Conservation (phyloP, 2,113 vertebrate species). For the Cyprinodon variegatus region DNA sequence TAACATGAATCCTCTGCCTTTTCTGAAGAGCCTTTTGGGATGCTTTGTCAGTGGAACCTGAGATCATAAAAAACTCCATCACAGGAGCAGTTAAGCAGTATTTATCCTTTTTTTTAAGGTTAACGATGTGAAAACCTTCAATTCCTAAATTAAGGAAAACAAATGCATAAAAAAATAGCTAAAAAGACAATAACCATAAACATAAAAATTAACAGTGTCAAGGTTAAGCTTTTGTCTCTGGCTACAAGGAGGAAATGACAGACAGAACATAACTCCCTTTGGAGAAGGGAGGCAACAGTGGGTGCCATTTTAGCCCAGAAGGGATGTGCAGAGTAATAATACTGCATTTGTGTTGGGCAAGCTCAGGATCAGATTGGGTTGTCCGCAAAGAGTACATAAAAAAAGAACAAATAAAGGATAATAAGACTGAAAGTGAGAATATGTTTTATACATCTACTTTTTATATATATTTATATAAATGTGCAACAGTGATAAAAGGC, state of each 20-base stretch:
- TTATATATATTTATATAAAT: conserved; percentile 32
- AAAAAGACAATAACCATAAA: conserved; percentile 63
- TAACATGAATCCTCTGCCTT: conserved; percentile 78
- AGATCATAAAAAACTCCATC: conserved; percentile 79
- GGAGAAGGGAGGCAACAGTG: conserved; percentile 64
- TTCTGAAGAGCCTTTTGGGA: conserved; percentile 75
- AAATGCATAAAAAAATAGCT: conserved; percentile 44
- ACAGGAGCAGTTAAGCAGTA: conserved; percentile 70
- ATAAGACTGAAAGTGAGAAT: conserved; percentile 66
- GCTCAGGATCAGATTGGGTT: conserved; percentile 33
- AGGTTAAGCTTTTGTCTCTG: conserved; percentile 69
- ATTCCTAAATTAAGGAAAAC: conserved; percentile 58
- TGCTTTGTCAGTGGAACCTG: conserved; percentile 83
- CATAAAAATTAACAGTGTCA: conserved; percentile 65
- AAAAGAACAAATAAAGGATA: conserved; percentile 47
- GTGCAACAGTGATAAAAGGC: conserved; percentile 80
- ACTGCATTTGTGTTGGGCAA: conserved; percentile 28
- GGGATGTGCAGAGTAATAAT: conserved; percentile 13
- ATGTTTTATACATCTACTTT: conserved; percentile 32
- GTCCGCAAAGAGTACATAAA: conserved; percentile 21
- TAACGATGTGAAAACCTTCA: conserved; percentile 65
- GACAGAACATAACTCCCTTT: conserved; percentile 58
- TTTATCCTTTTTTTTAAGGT: conserved; percentile 62
- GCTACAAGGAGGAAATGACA: conserved; percentile 62
- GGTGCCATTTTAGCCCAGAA: conserved; percentile 59